Evolutionary conservation across 1,140 invertebrate genomes (phyloP), one percentile per base, ranked within the genome.

Genomic region (Episyrphus balteatus): DNA sequence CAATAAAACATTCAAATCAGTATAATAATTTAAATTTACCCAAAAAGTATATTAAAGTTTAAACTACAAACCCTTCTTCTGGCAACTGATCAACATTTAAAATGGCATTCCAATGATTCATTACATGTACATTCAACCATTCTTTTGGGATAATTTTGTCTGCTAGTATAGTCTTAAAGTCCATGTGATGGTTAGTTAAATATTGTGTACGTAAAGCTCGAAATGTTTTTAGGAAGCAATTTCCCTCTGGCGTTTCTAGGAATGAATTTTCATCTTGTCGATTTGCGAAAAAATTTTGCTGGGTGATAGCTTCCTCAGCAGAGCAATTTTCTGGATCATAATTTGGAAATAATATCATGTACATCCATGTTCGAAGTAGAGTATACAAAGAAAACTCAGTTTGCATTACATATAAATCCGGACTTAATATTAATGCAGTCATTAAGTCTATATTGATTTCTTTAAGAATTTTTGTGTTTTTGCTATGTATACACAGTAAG

Each of bases 331-430:
- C 59, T 15, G 61, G 58, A 54, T 66, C 59, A 21, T 66, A 58
- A 26, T 59, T 47, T 5, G 63, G 63, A 56, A 66, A 60, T 46
- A 66, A 47, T 47, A 69, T 67, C 14, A 80, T 48, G 49, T 75
- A 81, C 49, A 79, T 70, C 83, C 84, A 87, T 26, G 76, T 73
- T 42, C 83, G 78, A 13, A 89, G 61, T 62, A 88, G 68, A 48
- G 81, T 78, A 55, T 88, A 89, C 31, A 88, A 66, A 34, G 84
- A 84, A 62, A 85, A 86, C 69, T 90, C 86, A 5, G 86, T 87
- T 64, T 88, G 85, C 68, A 87, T 79, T 1, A 84, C 83, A 56
- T 82, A 80, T 33, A 90, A 69, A 49, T 83, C 74, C 6, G 78
- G 75, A 66, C 80, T 78, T 3, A 68, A 61, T 5, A 88, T 72